phyloP scores from a whole-genome alignment of 1,140 invertebrate genomes.

The Leguminivora glycinivorella region DNA sequence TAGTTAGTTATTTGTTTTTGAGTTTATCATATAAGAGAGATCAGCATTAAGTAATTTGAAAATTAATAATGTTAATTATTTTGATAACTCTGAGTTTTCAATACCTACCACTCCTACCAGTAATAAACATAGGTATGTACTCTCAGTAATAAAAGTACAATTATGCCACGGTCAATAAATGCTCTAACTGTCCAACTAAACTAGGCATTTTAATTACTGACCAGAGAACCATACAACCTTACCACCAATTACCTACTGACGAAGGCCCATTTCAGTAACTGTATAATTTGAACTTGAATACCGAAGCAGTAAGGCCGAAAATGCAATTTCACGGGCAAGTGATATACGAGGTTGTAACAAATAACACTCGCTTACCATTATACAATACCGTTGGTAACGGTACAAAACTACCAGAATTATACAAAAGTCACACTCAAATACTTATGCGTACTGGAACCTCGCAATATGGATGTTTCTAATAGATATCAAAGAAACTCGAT shows the following conservation, averaged over 20 bases:
- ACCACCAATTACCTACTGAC: neutral
- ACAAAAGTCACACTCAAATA: conserved; percentile 16
- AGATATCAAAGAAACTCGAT: neutral
- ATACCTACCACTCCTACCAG: neutral
- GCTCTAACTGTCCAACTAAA: conserved; percentile 11
- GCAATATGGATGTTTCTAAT: neutral
- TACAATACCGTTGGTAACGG: conserved; percentile 26
- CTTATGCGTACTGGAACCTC: neutral
- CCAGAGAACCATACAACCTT: neutral
- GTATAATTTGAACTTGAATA: neutral
- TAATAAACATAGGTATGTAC: neutral
- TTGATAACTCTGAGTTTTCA: neutral
- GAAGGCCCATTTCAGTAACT: neutral
- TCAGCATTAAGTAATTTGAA: no score
- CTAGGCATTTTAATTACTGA: conserved; percentile 18
- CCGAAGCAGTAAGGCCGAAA: neutral
- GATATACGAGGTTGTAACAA: neutral
- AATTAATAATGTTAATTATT: no score
- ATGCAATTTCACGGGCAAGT: neutral
- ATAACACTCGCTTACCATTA: neutral
- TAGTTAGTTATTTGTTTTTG: no score
- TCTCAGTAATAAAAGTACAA: conserved; percentile 7
- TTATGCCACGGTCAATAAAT: conserved; percentile 15
- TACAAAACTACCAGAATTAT: conserved; percentile 27
- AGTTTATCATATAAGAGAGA: no score